A percentile compares a stretch with the other conserved stretches of the same genome.
phyloP scores from a whole-genome alignment of 2,113 vertebrate genomes.

The Chroicocephalus ridibundus region DNA sequence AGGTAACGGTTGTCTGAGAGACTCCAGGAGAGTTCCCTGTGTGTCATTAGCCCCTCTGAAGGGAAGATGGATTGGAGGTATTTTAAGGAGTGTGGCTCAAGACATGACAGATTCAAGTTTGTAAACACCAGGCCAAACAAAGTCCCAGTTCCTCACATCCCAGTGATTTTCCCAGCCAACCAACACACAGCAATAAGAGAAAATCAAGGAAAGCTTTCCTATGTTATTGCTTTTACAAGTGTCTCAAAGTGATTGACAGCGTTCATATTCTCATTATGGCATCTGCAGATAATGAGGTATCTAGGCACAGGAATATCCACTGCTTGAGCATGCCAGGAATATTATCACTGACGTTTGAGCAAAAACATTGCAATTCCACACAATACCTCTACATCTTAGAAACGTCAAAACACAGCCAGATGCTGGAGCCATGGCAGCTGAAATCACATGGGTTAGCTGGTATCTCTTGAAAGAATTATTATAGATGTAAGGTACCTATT shows the following conservation, averaged over 20 bases:
- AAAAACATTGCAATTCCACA: constrained; percentile 69
- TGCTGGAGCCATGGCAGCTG: constrained; percentile 68
- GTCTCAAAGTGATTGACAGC: constrained; percentile 72
- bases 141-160: not conserved
- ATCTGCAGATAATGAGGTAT: constrained; percentile 76
- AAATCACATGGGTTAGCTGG: constrained; percentile 61
- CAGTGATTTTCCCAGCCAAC: not conserved
- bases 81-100: not conserved
- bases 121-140: not conserved
- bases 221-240: constrained; percentile 48
- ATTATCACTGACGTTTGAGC: constrained; percentile 71
- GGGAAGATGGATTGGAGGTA: not conserved
- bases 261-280: constrained; percentile 71
- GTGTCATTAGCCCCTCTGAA: not conserved
- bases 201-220: constrained; percentile 59
- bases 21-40: not conserved
- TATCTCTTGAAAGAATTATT: constrained; percentile 51
- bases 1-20: not conserved
- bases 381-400: constrained; percentile 71
- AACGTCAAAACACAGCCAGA: constrained; percentile 75
- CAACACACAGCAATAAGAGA: not conserved
- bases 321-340: constrained; percentile 74
- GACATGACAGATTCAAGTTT: not conserved
- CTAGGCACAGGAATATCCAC: constrained; percentile 68
- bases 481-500: constrained; percentile 55